Evolutionary conservation across 2,797 vertebrate genomes (phyloP).

Genomic region (Parotocinclus haroldoi): DNA sequence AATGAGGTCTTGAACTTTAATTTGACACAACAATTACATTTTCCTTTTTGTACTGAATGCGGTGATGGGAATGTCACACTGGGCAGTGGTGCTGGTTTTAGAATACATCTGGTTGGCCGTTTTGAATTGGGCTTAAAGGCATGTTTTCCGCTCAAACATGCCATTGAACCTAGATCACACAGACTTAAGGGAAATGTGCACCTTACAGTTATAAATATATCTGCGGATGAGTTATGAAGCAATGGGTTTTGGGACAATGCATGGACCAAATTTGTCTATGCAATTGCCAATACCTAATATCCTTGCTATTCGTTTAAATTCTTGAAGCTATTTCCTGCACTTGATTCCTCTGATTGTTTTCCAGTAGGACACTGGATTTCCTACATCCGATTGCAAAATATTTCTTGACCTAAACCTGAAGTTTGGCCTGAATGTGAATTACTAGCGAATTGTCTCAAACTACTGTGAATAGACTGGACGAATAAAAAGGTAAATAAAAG

Average conservation of each 20-base stretch:
- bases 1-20: constrained; percentile 19
- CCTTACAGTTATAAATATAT: constrained; percentile 21
- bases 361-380: not conserved
- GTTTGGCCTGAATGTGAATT: no score
- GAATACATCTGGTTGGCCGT: constrained; percentile 6
- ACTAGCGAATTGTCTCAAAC: no score
- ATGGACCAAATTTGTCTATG: not conserved
- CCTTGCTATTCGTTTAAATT: constrained; percentile 13
- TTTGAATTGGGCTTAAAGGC: constrained; percentile 10
- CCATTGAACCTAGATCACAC: not conserved
- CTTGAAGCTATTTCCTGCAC: constrained; percentile 17
- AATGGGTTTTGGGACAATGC: constrained; percentile 22
- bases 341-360: constrained; percentile 25
- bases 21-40: constrained; percentile 32
- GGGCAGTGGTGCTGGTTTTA: not conserved
- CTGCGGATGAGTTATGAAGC: constrained; percentile 6
- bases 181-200: constrained; percentile 15
- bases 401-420: no score
- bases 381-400: not conserved
- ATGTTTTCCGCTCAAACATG: constrained; percentile 14
- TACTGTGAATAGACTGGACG: no score
- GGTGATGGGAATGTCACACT: not conserved
- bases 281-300: constrained; percentile 12
- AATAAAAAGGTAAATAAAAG: no score
- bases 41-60: constrained; percentile 29